phyloP scores from a whole-genome alignment of 1,140 invertebrate species.

The Dermatophagoides farinae region DNA sequence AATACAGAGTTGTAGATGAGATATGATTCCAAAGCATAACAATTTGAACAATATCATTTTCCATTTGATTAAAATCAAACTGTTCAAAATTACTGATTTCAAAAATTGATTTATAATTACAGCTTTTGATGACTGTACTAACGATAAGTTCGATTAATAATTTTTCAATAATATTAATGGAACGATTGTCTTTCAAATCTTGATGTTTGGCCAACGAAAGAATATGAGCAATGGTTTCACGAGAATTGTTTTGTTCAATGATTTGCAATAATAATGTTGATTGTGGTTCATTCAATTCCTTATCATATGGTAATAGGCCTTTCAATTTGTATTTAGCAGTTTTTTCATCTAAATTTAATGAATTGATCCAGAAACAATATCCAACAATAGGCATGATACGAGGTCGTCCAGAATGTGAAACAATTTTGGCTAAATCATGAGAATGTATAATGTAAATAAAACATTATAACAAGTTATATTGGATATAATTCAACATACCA shows the following conservation, averaged over 20 bases:
- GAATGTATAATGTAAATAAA: not conserved
- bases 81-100: not conserved
- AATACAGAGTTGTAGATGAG: slow-evolving; percentile 84
- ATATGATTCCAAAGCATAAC: slow-evolving; percentile 56
- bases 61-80: slow-evolving; percentile 7
- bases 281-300: slow-evolving; percentile 70
- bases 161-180: slow-evolving; percentile 66
- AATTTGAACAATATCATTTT: slow-evolving; percentile 13
- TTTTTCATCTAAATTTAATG: slow-evolving; percentile 71
- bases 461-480: not conserved
- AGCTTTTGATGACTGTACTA: slow-evolving; percentile 64
- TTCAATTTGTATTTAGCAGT: slow-evolving; percentile 69
- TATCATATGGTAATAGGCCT: slow-evolving; percentile 74
- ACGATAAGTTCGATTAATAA: slow-evolving; percentile 79
- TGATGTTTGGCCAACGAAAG: slow-evolving; percentile 38
- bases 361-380: slow-evolving; percentile 42
- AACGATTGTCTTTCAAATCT: slow-evolving; percentile 59
- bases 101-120: slow-evolving; percentile 4
- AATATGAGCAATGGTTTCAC: slow-evolving; percentile 89
- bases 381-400: slow-evolving; percentile 83
- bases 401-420: slow-evolving; percentile 68
- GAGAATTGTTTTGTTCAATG: slow-evolving; percentile 78
- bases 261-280: slow-evolving; percentile 68
- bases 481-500: not conserved
- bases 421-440: slow-evolving; percentile 58